Conservation (phyloP, 2,888 invertebrate species). For the Elaeidobius kamerunicus region DNA sequence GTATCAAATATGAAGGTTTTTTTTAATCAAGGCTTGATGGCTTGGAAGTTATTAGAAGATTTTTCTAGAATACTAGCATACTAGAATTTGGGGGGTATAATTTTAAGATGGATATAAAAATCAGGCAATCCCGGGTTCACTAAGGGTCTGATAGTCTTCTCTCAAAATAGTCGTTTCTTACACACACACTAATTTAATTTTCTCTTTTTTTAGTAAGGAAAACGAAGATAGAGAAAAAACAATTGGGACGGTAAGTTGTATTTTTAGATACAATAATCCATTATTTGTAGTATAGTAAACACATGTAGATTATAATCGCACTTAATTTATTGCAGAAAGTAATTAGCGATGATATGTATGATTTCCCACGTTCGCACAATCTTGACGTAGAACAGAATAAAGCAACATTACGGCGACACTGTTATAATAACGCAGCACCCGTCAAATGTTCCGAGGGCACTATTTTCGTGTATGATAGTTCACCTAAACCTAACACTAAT, state of each 20-base stretch:
- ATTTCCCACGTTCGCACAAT: slow-evolving; percentile 68
- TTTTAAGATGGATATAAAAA: too few relatives aligned
- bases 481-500: slow-evolving; percentile 46
- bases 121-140: too few relatives aligned
- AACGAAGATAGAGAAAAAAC: slow-evolving; percentile 16
- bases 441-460: slow-evolving; percentile 51
- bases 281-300: too few relatives aligned
- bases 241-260: slow-evolving; percentile 13
- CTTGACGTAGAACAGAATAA: slow-evolving; percentile 42
- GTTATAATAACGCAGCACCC: slow-evolving; percentile 62
- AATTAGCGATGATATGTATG: slow-evolving; percentile 60
- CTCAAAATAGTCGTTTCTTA: not conserved
- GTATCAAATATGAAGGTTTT: too few relatives aligned
- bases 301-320: too few relatives aligned
- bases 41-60: too few relatives aligned
- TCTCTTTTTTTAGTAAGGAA: slow-evolving; percentile 24
- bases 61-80: too few relatives aligned
- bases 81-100: too few relatives aligned
- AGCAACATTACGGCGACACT: slow-evolving; percentile 48
- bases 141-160: not conserved
- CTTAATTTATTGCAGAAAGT: slow-evolving; percentile 31
- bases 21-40: too few relatives aligned
- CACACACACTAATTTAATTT: not conserved
- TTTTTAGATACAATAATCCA: not conserved
- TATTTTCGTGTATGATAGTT: slow-evolving; percentile 59